Conservation (phyloP, 2,797 vertebrate species). For the Toxotes lorentzi region DNA sequence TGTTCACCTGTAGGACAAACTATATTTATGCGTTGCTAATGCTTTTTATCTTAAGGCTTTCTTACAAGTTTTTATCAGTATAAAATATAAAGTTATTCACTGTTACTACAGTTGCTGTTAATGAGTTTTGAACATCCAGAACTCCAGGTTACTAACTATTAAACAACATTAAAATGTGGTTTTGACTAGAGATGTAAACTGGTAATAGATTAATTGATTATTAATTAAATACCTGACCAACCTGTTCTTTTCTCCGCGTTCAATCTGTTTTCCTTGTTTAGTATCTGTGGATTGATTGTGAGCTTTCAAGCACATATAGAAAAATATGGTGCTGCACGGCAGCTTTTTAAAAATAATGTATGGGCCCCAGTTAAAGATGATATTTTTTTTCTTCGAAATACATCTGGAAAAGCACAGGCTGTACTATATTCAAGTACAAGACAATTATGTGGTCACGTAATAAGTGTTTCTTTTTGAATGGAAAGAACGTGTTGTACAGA, state of each 20-base stretch:
- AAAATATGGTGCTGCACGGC: no score
- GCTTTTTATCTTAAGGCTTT: conserved; percentile 60
- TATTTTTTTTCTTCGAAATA: neutral
- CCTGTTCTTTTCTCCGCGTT: no score
- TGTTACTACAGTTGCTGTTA: conserved; percentile 13
- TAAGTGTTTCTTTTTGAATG: neutral
- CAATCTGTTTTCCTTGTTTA: no score
- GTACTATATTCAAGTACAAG: neutral
- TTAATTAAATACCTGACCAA: no score
- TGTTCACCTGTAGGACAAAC: conserved; percentile 44
- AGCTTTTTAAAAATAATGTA: no score
- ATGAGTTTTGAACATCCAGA: conserved; percentile 4
- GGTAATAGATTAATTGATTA: no score
- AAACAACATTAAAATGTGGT: neutral
- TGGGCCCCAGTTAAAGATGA: no score
- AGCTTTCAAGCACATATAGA: no score
- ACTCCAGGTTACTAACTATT: neutral
- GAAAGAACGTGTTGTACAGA: no score
- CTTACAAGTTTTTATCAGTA: conserved; percentile 54
- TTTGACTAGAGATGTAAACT: no score
- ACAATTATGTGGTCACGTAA: neutral
- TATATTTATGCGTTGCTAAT: conserved; percentile 48
- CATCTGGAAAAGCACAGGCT: neutral
- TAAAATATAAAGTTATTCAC: conserved; percentile 33
- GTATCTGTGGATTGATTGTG: no score